Evolutionary conservation across 2,797 vertebrate species (phyloP).

Genomic region (Gallinago solitaria): DNA sequence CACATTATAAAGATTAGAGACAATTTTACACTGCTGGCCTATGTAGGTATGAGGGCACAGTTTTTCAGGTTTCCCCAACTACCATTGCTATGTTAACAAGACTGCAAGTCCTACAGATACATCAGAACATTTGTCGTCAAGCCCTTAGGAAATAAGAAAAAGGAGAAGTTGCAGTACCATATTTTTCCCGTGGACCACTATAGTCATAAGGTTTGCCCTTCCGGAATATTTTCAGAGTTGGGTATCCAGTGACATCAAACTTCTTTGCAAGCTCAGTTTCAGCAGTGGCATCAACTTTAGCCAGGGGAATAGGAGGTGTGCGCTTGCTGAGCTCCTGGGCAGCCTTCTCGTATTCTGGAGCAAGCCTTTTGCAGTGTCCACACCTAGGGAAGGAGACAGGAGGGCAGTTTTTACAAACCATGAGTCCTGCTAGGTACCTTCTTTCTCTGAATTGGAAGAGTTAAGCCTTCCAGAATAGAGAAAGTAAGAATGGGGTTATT

Average conservation of each 20-base stretch:
- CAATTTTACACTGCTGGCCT: background rate
- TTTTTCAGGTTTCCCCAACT: background rate
- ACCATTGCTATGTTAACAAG: background rate
- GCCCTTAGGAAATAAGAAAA: background rate
- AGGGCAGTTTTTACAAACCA: background rate
- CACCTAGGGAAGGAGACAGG: conserved; percentile 81
- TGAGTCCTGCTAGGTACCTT: background rate
- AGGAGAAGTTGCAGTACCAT: conserved; percentile 73
- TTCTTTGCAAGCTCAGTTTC: conserved; percentile 86
- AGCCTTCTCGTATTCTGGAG: conserved; percentile 95
- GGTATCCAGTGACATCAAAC: conserved; percentile 90
- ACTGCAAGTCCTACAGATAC: background rate
- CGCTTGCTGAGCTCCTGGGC: conserved; percentile 87
- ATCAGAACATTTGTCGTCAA: background rate
- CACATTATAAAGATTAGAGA: background rate
- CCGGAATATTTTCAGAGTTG: conserved; percentile 95
- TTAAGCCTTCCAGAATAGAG: background rate
- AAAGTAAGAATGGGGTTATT: background rate
- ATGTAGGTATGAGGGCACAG: background rate
- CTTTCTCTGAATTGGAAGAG: background rate
- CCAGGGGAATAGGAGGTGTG: conserved; percentile 88
- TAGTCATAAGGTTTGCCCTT: conserved; percentile 93
- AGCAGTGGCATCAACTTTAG: conserved; percentile 89
- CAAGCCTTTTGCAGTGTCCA: conserved; percentile 94
- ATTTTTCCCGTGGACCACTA: conserved; percentile 92